phyloP scores from a whole-genome alignment of 2,888 invertebrate genomes.

The Callyntrura sp. region DNA sequence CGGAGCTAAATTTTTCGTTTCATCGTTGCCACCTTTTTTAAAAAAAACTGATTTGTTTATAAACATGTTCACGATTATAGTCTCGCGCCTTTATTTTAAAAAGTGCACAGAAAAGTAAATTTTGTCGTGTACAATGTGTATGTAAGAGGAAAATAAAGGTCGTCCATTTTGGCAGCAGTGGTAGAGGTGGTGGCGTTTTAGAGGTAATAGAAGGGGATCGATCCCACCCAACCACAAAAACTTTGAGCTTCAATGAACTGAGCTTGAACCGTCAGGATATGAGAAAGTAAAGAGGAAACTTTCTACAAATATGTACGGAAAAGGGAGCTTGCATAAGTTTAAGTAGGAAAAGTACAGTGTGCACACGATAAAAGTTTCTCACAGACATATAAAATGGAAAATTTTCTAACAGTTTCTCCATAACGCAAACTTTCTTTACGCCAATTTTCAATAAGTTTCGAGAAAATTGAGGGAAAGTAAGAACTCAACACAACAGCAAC shows the following conservation, averaged over 20 bases:
- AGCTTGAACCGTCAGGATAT: conserved; percentile 26
- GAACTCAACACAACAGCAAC: conserved; percentile 34
- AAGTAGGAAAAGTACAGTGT: background rate
- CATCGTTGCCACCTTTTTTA: background rate
- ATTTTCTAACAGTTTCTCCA: background rate
- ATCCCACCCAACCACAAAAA: conserved; percentile 59
- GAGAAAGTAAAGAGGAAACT: conserved; percentile 42
- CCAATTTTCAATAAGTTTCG: conserved; percentile 38
- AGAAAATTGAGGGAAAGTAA: conserved; percentile 2
- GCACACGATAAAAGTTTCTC: conserved; percentile 18
- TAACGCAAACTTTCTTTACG: background rate
- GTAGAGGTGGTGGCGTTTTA: background rate
- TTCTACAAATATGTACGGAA: background rate
- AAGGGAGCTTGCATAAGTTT: conserved; percentile 11
- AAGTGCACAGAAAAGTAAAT: background rate
- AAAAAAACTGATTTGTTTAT: conserved; percentile 4
- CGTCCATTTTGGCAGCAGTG: conserved; percentile 9
- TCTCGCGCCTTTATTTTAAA: background rate
- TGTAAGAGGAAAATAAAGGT: background rate
- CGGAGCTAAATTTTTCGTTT: background rate
- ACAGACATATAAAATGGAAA: background rate
- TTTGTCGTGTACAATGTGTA: background rate
- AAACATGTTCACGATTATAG: background rate
- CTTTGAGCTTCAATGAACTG: conserved; percentile 51
- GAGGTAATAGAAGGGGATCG: conserved; percentile 41